Evolutionary conservation across 2,888 invertebrate genomes (phyloP).

Genomic region (Drosophila putrida): DNA sequence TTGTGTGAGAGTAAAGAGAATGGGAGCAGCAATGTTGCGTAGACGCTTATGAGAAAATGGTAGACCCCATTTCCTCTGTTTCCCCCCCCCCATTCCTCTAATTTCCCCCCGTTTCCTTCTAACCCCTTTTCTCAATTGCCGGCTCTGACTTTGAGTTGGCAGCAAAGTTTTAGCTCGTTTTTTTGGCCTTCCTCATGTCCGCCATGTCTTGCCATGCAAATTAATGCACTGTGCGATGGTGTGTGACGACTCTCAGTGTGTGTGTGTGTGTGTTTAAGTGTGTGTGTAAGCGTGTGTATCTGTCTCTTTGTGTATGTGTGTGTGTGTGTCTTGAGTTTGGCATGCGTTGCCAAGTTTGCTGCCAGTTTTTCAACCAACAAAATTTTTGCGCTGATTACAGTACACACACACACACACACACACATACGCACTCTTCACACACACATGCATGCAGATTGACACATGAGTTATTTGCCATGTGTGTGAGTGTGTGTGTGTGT

Average conservation of each 20-base stretch:
- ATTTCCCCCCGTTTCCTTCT: not conserved
- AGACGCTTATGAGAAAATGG: slow-evolving; percentile 52
- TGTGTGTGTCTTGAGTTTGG: slow-evolving; percentile 49
- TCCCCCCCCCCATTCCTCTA: not conserved
- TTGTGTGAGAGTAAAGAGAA: slow-evolving; percentile 35
- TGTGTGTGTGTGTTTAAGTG: slow-evolving; percentile 15
- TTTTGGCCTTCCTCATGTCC: slow-evolving; percentile 53
- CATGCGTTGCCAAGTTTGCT: slow-evolving; percentile 55
- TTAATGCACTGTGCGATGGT: slow-evolving; percentile 65
- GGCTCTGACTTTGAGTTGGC: slow-evolving; percentile 53
- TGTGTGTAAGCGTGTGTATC: slow-evolving; percentile 1
- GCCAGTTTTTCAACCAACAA: slow-evolving; percentile 57
- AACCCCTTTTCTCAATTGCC: slow-evolving; percentile 1
- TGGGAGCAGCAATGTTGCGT: slow-evolving; percentile 56
- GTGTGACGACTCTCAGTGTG: slow-evolving; percentile 34
- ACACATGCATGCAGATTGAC: slow-evolving; percentile 31
- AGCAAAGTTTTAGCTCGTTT: slow-evolving; percentile 52
- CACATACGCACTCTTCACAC: slow-evolving; percentile 14
- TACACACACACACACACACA: slow-evolving; percentile 30
- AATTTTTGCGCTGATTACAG: slow-evolving; percentile 62
- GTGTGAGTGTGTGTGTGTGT: slow-evolving; percentile 13
- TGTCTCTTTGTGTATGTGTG: not conserved
- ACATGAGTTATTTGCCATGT: slow-evolving; percentile 29
- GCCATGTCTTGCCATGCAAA: slow-evolving; percentile 62
- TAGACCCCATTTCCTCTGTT: slow-evolving; percentile 4